Conservation (phyloP, 2,113 vertebrate species). For the Ornithorhynchus anatinus region DNA sequence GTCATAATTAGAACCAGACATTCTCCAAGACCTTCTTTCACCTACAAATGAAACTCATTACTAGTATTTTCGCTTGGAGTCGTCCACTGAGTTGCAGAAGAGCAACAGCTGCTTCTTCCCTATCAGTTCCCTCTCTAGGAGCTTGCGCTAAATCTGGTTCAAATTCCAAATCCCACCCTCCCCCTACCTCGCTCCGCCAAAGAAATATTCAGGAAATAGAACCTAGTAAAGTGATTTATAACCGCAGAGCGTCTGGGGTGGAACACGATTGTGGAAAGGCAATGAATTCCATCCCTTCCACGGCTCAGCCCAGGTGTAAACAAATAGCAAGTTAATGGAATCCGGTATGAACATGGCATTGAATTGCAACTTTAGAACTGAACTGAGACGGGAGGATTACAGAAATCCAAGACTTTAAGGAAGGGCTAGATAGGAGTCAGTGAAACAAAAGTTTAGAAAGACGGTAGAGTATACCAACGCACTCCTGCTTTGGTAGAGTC, state of each 20-base stretch:
- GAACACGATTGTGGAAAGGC: slow-evolving; percentile 52
- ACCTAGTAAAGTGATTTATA: slow-evolving; percentile 77
- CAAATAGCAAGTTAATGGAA: slow-evolving; percentile 42
- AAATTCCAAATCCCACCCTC: slow-evolving; percentile 62
- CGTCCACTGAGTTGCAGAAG: slow-evolving; percentile 35
- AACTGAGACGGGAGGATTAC: not conserved
- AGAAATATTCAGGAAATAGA: slow-evolving; percentile 70
- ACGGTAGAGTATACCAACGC: too few species aligned
- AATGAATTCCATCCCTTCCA: slow-evolving; percentile 58
- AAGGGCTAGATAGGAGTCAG: too few species aligned
- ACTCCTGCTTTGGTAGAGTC: too few species aligned
- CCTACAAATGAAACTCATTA: slow-evolving; percentile 76
- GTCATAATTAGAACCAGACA: slow-evolving; percentile 68
- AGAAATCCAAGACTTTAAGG: not conserved
- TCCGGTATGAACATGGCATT: not conserved
- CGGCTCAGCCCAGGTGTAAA: slow-evolving; percentile 66
- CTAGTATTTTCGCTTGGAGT: slow-evolving; percentile 46
- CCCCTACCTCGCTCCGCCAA: slow-evolving; percentile 33
- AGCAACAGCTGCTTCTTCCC: slow-evolving; percentile 60
- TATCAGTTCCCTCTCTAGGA: slow-evolving; percentile 60
- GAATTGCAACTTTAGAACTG: not conserved
- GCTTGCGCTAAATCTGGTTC: slow-evolving; percentile 71
- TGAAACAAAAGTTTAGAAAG: too few species aligned
- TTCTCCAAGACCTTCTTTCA: slow-evolving; percentile 69
- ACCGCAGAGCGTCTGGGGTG: slow-evolving; percentile 56